phyloP scores from a whole-genome alignment of 2,888 invertebrate species.

The Dusona sp. region DNA sequence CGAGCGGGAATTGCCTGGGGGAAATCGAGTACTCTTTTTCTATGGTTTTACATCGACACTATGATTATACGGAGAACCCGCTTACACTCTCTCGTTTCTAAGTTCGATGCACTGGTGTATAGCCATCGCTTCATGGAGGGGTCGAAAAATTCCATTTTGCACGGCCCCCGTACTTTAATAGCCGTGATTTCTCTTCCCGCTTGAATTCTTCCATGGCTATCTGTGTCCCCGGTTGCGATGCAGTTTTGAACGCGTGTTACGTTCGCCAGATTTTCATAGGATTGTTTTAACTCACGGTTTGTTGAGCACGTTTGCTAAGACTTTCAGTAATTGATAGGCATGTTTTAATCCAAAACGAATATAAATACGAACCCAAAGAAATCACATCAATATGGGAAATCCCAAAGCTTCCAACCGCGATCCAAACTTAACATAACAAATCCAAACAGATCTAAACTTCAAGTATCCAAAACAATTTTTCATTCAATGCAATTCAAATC shows the following conservation, averaged over 20 bases:
- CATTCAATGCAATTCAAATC: too few relatives aligned
- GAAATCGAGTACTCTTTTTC: conserved; percentile 59
- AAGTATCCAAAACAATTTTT: too few relatives aligned
- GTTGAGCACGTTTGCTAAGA: not conserved
- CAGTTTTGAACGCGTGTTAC: not conserved
- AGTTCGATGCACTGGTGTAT: not conserved
- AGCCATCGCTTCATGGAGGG: conserved; percentile 14
- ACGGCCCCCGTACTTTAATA: conserved; percentile 60
- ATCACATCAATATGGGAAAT: too few relatives aligned
- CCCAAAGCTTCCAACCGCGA: too few relatives aligned
- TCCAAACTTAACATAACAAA: too few relatives aligned
- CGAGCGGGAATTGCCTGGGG: conserved; percentile 27
- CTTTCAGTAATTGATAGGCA: not conserved
- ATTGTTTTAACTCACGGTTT: not conserved
- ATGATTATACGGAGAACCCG: conserved; percentile 69
- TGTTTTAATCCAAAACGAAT: not conserved
- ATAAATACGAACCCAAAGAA: not conserved
- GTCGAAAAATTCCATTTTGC: conserved; percentile 58
- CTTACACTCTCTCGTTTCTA: not conserved
- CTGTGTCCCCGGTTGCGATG: not conserved
- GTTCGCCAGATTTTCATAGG: not conserved
- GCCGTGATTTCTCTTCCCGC: conserved; percentile 57
- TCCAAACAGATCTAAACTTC: too few relatives aligned
- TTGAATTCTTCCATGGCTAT: conserved; percentile 4
- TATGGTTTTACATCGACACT: conserved; percentile 69